Evolutionary conservation across 2,113 vertebrate genomes (phyloP), one percentile per base, ranked within the genome.

Genomic region (Heteronetta atricapilla): DNA sequence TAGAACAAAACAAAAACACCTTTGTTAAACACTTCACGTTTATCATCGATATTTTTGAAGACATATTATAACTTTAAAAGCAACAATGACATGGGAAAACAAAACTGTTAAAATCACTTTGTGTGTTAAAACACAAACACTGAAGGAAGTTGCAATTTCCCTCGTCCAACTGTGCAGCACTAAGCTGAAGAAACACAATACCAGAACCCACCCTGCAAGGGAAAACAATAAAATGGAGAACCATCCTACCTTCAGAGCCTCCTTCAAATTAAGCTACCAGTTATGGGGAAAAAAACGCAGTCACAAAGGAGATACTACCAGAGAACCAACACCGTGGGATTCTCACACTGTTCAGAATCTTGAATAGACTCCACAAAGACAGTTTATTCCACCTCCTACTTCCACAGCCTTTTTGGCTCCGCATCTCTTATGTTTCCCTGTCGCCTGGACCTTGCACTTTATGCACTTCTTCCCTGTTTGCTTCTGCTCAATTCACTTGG

Each of bases 401-500:
- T 33, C 31, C 8, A 5, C 1, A 3, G 26, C 42, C 14, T 63
- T 56, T 72, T 34, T 25, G 22, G 21, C 6, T 48, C 55, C 66
- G 10, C 4, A 3, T 66, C 36, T n/a, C 8, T 44, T 26, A 44
- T 6, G 25, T 42, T 22, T 38, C 42, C 36, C 22, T 36, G 40
- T 52, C 25, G 36, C 16, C 19, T 9, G 16, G 5, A 58, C 34
- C 15, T 55, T 38, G n/a, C 0, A 0, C 10, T 81, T 66, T 23
- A 70, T 17, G 33, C 62, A 31, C 36, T 13, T 44, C 38, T 29
- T 13, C 40, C n/a, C 23, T 50, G 2, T 36, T 58, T 33, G 59
- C 52, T 20, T 10, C 8, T 31, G 6, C 0, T 33, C 44, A 8
- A 44, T 33, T 58, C 64, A 4, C 56, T 21, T 8, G n/a, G 64